phyloP scores from a whole-genome alignment of 2,113 vertebrate species.

The Sarotherodon lohbergeri region DNA sequence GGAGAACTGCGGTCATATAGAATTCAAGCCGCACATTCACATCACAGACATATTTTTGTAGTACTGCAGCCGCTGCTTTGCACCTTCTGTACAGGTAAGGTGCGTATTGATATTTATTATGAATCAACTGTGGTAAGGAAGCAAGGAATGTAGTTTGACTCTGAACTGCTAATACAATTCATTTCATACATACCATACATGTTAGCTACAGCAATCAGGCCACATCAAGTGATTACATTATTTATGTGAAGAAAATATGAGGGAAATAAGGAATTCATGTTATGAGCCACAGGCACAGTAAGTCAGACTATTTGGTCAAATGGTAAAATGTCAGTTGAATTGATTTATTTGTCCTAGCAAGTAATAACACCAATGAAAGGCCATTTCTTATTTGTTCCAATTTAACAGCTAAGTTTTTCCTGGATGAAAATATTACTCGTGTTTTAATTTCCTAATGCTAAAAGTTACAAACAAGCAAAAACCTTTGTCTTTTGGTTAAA shows the following conservation, averaged over 20 bases:
- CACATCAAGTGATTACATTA: slow-evolving; percentile 44
- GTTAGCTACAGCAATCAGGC: slow-evolving; percentile 26
- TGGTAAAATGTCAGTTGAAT: slow-evolving; percentile 56
- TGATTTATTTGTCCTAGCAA: slow-evolving; percentile 48
- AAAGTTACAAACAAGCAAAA: background rate
- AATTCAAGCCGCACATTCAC: background rate
- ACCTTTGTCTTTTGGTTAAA: background rate
- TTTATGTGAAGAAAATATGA: slow-evolving; percentile 49
- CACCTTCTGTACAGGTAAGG: background rate
- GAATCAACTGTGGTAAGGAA: background rate
- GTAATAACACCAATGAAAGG: slow-evolving; percentile 38
- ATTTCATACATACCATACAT: background rate
- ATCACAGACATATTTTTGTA: background rate
- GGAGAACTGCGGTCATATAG: background rate
- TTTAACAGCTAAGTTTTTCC: slow-evolving; percentile 9
- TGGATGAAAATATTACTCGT: background rate
- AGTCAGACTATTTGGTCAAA: slow-evolving; percentile 48
- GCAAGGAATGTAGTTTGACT: slow-evolving; percentile 13
- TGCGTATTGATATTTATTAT: background rate
- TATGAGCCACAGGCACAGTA: slow-evolving; percentile 32
- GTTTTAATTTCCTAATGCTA: background rate
- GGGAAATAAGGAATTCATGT: slow-evolving; percentile 22
- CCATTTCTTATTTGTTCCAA: slow-evolving; percentile 35
- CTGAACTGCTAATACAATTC: background rate
- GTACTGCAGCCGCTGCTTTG: background rate